These are phyloP conservation scores for Xiphophorus hellerii DNA, from an alignment of 2,113 vertebrate genomes.

Conservation along the genomic window DNA sequence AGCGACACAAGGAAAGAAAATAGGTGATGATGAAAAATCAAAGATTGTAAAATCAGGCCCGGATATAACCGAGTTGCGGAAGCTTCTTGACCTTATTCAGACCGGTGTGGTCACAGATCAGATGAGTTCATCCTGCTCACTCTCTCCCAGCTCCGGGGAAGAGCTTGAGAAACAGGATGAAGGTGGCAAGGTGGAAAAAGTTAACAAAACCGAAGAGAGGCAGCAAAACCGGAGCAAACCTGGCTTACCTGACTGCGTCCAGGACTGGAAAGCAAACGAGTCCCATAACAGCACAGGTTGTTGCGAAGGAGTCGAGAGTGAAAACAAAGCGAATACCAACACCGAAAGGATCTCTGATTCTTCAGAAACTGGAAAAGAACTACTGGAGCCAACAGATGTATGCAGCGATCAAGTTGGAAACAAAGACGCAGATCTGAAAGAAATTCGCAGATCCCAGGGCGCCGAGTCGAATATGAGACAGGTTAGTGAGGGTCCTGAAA, in stretches of 20 bases:
- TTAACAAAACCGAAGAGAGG: conserved; percentile 20
- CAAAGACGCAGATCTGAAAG: conserved; percentile 2
- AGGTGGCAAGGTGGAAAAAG: conserved; percentile 13
- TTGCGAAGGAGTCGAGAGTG: conserved; percentile 1
- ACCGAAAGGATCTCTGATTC: neutral
- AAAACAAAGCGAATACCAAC: neutral
- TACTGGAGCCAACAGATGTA: neutral
- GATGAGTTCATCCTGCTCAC: conserved; percentile 20
- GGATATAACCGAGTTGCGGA: conserved; percentile 71
- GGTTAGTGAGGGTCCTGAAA: conserved; percentile 21
- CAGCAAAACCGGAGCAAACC: conserved; percentile 22
- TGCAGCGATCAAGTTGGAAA: neutral
- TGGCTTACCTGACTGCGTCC: conserved; percentile 74
- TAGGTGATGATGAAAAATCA: neutral
- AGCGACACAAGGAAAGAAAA: conserved; percentile 5
- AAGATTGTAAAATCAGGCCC: conserved; percentile 4
- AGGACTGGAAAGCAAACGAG: conserved; percentile 75
- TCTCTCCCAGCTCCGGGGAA: conserved; percentile 32
- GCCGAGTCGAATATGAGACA: conserved; percentile 17
- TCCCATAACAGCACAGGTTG: conserved; percentile 44
- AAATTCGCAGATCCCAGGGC: neutral
- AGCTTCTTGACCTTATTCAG: conserved; percentile 75
- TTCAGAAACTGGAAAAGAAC: neutral
- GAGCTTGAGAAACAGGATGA: conserved; percentile 19
- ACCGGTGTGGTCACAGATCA: conserved; percentile 34